Conservation (phyloP, 2,797 vertebrate species). For the Trematomus bernacchii region DNA sequence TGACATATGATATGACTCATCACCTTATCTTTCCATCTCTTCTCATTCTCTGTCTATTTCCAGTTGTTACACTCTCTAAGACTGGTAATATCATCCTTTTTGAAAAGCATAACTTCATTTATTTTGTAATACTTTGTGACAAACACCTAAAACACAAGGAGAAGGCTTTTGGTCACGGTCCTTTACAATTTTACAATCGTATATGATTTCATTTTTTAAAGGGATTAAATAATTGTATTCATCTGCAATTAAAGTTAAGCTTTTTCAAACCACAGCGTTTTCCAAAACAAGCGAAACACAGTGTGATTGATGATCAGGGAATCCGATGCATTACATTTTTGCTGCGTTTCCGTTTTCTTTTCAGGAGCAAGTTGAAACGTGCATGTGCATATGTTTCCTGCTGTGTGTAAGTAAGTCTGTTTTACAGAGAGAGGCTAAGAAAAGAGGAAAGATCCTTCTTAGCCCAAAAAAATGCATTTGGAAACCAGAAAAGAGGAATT, state of each 20-base stretch:
- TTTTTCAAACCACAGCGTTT: not conserved
- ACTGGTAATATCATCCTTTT: not conserved
- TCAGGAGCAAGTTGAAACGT: conserved; percentile 8
- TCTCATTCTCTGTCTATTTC: not conserved
- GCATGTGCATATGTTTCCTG: not conserved
- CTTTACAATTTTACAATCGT: not conserved
- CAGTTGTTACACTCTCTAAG: not conserved
- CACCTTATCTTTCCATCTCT: not conserved
- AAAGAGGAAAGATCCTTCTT: conserved; percentile 25
- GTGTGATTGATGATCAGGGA: not conserved
- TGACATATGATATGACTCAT: not conserved
- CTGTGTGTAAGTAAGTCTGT: not conserved
- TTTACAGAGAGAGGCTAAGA: not conserved
- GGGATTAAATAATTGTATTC: not conserved
- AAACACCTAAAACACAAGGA: not conserved
- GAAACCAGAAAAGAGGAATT: not conserved
- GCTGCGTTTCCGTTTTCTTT: not conserved
- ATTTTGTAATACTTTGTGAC: not conserved
- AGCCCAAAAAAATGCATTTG: not conserved
- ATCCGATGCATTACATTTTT: not conserved
- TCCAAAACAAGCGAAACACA: not conserved
- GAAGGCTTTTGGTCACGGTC: not conserved
- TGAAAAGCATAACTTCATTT: not conserved
- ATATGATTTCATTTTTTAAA: not conserved
- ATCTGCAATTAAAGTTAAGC: not conserved